phyloP scores from a whole-genome alignment of 2,888 invertebrate species.

The Clostera curtula region DNA sequence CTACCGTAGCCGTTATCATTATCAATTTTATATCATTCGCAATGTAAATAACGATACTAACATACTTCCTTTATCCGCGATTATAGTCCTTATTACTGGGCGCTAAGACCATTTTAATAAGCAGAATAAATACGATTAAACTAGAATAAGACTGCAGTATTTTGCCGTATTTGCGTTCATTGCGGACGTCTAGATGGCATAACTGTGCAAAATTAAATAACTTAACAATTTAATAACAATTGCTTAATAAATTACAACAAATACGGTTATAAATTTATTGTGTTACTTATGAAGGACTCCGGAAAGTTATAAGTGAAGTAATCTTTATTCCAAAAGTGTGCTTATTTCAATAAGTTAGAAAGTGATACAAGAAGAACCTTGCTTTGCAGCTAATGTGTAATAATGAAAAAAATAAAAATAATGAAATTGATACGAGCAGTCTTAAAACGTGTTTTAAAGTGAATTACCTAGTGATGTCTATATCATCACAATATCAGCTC shows the following conservation, averaged over 20 bases:
- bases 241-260: background rate
- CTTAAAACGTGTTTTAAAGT: too few species aligned
- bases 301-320: too few species aligned
- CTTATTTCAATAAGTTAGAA: too few species aligned
- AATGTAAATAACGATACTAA: slow-evolving; percentile 56
- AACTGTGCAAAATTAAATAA: background rate
- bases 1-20: slow-evolving; percentile 45
- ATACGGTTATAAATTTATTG: background rate
- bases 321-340: too few species aligned
- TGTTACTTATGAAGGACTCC: too few species aligned
- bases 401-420: too few species aligned
- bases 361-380: too few species aligned
- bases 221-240: background rate
- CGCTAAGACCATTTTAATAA: slow-evolving; percentile 10
- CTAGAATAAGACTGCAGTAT: slow-evolving; percentile 18
- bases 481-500: too few species aligned
- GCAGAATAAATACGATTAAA: slow-evolving; percentile 2
- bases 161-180: slow-evolving; percentile 21
- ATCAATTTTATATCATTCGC: slow-evolving; percentile 53
- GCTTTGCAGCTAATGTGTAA: too few species aligned
- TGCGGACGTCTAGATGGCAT: slow-evolving; percentile 22
- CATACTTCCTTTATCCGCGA: slow-evolving; percentile 11
- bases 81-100: slow-evolving; percentile 24
- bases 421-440: too few species aligned
- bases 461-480: too few species aligned